These are phyloP conservation scores for Oegoconia quadripuncta DNA, from an alignment of 2,888 invertebrate genomes.

Conservation along the genomic window DNA sequence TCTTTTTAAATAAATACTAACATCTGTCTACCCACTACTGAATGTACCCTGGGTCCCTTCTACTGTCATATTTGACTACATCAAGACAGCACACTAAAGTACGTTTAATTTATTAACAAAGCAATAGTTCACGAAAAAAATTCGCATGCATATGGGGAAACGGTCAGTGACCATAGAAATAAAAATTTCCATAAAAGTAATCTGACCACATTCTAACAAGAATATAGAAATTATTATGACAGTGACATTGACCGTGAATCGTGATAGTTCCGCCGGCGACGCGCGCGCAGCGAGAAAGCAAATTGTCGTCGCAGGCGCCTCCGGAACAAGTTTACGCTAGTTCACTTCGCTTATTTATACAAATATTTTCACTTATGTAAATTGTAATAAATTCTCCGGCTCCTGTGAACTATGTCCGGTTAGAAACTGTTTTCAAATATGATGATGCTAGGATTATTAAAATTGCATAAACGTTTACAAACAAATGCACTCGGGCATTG, in stretches of 20 bases:
- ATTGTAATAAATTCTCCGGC: constrained; percentile 42
- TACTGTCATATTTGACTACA: too few species aligned
- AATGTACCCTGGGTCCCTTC: too few species aligned
- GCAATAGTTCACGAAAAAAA: too few species aligned
- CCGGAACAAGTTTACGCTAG: constrained; percentile 52
- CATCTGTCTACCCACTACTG: too few species aligned
- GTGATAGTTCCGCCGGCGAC: constrained; percentile 3
- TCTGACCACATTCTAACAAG: not conserved
- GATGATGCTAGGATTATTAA: not conserved
- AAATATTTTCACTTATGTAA: constrained; percentile 75
- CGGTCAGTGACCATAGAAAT: too few species aligned
- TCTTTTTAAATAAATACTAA: too few species aligned
- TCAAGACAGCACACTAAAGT: too few species aligned
- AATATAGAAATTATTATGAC: not conserved
- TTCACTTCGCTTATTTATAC: constrained; percentile 45
- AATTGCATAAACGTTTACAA: too few species aligned
- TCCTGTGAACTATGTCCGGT: constrained; percentile 54
- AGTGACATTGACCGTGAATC: constrained; percentile 26
- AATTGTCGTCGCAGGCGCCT: constrained; percentile 28
- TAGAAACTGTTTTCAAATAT: constrained; percentile 28
- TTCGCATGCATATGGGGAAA: too few species aligned
- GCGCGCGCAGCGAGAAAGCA: constrained; percentile 48
- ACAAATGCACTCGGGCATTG: too few species aligned
- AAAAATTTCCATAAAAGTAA: not conserved
- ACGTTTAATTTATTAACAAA: too few species aligned